Evolutionary conservation across 1,140 invertebrate genomes (phyloP), one percentile per base, ranked within the genome.

Genomic region (Macrobrachium rosenbergii): DNA sequence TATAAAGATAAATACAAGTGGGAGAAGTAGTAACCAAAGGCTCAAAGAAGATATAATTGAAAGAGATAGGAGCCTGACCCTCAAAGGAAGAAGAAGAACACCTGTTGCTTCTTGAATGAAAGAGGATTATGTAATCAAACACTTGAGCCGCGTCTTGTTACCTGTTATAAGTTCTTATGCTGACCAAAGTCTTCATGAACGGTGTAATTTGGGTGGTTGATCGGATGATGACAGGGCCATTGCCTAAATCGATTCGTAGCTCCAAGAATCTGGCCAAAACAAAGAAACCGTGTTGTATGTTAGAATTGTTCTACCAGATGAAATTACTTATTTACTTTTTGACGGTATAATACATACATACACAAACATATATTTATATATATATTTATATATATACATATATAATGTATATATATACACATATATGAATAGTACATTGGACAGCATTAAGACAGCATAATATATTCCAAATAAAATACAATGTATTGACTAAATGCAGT

Each of bases 211-310:
- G 94, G 90, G 96, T 94, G 0, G 94, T 91, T 2, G 96, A 97
- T 21, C 93, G 94, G n/a, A 98, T 92, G n/a, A 95, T 92, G 64
- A 96, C 95, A 5, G 95, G 93, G 14, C 97, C 97, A 91, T 96
- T 96, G n/a, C 97, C 97, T 28, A 97, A 93, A 92, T 98, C 97
- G 92, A 96, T 97, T 90, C 95, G 94, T 89, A 93, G 94, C 90
- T 93, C 93, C 0, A 94, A 91, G 90, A 92, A 93, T 73, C 94
- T 94, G 90, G 63, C 0, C 28, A 52, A 2, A 21, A n/a, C 14
- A 28, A 67, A 28, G 23, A 28, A 28, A 28, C 64, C 11, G 64
- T 12, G 12, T 28, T 62, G 59, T 62, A 52, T 62, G n/a, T 28
- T 21, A 12, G 58, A 60, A 8, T 12, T 8, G 0, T 45, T 28